Base-by-base conservation (phyloP, 2,797 vertebrate genomes). In the Takifugu ocellatus region DNA sequence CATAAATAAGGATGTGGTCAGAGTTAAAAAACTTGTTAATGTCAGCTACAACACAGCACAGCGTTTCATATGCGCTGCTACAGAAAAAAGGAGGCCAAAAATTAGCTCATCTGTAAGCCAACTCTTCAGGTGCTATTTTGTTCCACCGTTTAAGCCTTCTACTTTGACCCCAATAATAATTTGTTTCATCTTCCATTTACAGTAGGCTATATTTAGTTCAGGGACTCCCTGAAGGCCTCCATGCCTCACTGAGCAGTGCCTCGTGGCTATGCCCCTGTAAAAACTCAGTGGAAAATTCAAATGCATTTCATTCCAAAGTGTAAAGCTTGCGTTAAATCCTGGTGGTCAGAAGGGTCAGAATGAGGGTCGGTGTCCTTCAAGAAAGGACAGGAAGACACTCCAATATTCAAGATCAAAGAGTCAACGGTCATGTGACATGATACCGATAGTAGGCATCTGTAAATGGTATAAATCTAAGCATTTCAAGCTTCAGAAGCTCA, bases 221-320 rank as follows among this genome's bases (percentile, higher is more conserved):
- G 76, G 76, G 79, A 76, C 76, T 85, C 80, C 81, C 73, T 70
- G 24, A 78, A 66, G 72, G 77, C 67, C 49, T 60, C 54, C 60
- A 68, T 42, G 72, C 72, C 53, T 81, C 67, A 56, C 46, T 61
- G 63, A 71, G 56, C 42, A 42, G 56, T 63, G 72, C 48, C 63
- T 61, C 43, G 25, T 29, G 33, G 29, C 47, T 60, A 72, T 69
- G 61, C 53, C 49, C 25, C 54, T 39, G 49, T 61, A 64, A 78
- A 58, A 68, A 59, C 26, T 27, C 1, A 25, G 43, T 63, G 63
- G 73, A 82, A 75, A 74, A 59, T 79, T 61, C 33, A 72, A 68
- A 64, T 54, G 55, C 24, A 49, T 68, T 25, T 61, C 21, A 12
- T 39, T 39, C 36, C 36, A 14, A 39, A 39, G 36, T 12, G 36